Percentiles rank a stretch among this genome's conserved stretches.
Evolutionary conservation across 2,113 vertebrate genomes (phyloP).

Genomic region (Pan troglodytes): NHGRI_mPanTro3-v2.1_pri NC_072409.2:61923001-61923500

Average conservation of each 20-base stretch:
- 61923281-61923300: neutral
- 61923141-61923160: neutral
- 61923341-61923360: neutral
- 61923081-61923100: neutral
- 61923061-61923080: neutral
- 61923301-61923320: neutral
- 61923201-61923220: neutral
- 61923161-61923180: neutral
- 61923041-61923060: neutral
- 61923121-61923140: neutral
- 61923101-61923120: neutral
- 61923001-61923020: neutral
- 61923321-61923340: neutral
- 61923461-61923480: slow-evolving; percentile 53
- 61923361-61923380: slow-evolving; percentile 14
- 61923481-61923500: slow-evolving; percentile 51
- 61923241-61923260: neutral
- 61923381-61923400: neutral
- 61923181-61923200: neutral
- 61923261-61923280: neutral
- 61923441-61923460: neutral
- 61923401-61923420: slow-evolving; percentile 21
- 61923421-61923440: neutral
- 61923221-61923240: neutral
- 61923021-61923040: neutral